Base-by-base conservation (phyloP, 2,888 invertebrate species). In the Brassicogethes aeneus region DNA sequence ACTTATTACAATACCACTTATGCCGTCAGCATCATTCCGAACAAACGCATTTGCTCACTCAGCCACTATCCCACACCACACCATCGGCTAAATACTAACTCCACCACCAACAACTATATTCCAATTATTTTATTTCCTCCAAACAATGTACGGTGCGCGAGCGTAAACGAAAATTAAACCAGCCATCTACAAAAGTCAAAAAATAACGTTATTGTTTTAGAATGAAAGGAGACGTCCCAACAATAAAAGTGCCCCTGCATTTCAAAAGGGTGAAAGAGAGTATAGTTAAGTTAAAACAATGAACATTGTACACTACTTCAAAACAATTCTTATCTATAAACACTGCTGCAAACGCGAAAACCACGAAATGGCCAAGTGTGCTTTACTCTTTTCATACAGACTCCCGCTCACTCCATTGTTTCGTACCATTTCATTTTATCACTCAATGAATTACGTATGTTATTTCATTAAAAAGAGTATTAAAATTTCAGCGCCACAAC, bases 361-460 rank as follows among this genome's bases (percentile, higher is more conserved):
- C 60, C 52, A 52, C 54, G 49, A 61, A 61, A 59, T 60, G 60
- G 57, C 54, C 51, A 54, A 59, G 58, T 57, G 55, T 56, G 52
- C 53, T 52, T 40, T 39, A 29, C 39, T 30, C 29, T 14, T 37
- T 39, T 33, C 29, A 39, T 39, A 35, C 13, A 14, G 12, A n/a
- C n/a, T n/a, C n/a, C n/a, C n/a, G n/a, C n/a, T 7, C 15, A 35
- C 31, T 31, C 39, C 33, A 33, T 33, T 39, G 39, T 39, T 39
- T 39, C 15, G 33, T 39, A 16, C 39, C 15, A 17, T 13, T 33
- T 39, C 16, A 39, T 37, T 16, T 13, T 29, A 37, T 37, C 29
- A 31, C 29, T 10, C 16, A 8, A 37, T 30, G 32, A 32, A 36
- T 36, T 17, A 36, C 3, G 10, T 17, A 17, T 23, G 31, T 37